Evolutionary conservation across 2,797 vertebrate species (phyloP), one percentile per base, ranked within the genome.

Genomic region (Tinamus major): DNA sequence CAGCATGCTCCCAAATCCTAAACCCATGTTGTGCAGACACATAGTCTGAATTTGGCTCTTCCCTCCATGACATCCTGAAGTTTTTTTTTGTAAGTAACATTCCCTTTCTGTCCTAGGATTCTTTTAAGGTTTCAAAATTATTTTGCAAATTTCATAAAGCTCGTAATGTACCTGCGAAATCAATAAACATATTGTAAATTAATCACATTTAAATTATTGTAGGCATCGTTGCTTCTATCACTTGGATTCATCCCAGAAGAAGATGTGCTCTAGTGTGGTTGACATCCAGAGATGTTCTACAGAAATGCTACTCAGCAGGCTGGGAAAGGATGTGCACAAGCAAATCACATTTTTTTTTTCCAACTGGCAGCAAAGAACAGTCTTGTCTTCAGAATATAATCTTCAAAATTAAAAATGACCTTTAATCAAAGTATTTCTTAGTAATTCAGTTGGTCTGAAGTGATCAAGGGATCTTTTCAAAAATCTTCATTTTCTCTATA

Each of bases 331-430:
- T 20, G 5, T 16, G 2, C 13, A 29, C 2, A 6, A 58, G 9
- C 84, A 94, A 92, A 79, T 35, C 13, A 35, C 4, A 3, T 4
- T 3, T 49, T 61, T 49, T 61, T 41, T 51, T 51, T 51, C 48
- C 63, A 90, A 93, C 87, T 13, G 23, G 79, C 10, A 79, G 24
- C 20, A 94, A 76, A 77, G 48, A 9, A 5, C 2, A 10, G 5
- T 82, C 7, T 72, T 84, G 3, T 44, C 92, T 90, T 85, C 51
- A 67, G 44, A 87, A 64, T 29, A 68, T 33, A 58, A 87, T 61
- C 29, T 85, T 87, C 31, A 79, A 87, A 93, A 67, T 10, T 53
- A 64, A 85, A 85, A 77, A 39, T 77, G 4, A 35, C 26, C 9
- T 44, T 2, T 39, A 72, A 90, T 35, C 24, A 12, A 71, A 83